Base-by-base conservation (phyloP, 2,888 invertebrate species). In the Xylophagus ater region DNA sequence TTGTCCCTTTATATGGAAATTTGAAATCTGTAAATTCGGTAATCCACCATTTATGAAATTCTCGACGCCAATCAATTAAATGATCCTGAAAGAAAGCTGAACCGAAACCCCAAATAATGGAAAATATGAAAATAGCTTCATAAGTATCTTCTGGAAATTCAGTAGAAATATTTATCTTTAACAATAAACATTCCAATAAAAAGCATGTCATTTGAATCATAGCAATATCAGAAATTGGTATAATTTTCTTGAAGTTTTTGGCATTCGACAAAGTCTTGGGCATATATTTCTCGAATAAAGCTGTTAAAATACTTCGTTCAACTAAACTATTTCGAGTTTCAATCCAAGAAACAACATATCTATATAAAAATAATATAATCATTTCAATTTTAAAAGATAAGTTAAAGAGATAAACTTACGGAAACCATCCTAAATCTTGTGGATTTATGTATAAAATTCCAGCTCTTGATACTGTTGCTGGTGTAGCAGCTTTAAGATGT, bases 11-110 rank as follows among this genome's bases (percentile, higher is more conserved):
- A 1, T 75, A 60, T 0, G 94, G 94, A 60, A 94, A 86, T 64
- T 88, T 90, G 37, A 94, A 73, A 14, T 83, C 75, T 66, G 92
- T 94, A 62, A 93, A 96, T 66, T 96, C 94, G 46, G 80, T 81
- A 20, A 74, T 71, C 75, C 92, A 96, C 93, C 93, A 96, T 63
- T 90, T 93, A 58, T 85, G 89, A 62, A 94, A 94, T 59, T 96
- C 94, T 46, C 82, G 82, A 37, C 92, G 76, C 81, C 93, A 89
- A 61, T 96, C 94, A 9, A 84, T 73, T 37, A 88, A 67, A 66
- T 88, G 80, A 65, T 94, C 93, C 70, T 88, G 88, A 65, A 85
- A 88, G 46, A 88, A 71, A 0, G 82, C 80, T 0, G 93, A 89
- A 3, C 94, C 94, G 57, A 94, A 96, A 2, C 92, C 87, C 94